A percentile compares a stretch with the other conserved stretches of the same genome.
Conservation (phyloP, 2,888 invertebrate species). For the Hypselothyrea guttata region DNA sequence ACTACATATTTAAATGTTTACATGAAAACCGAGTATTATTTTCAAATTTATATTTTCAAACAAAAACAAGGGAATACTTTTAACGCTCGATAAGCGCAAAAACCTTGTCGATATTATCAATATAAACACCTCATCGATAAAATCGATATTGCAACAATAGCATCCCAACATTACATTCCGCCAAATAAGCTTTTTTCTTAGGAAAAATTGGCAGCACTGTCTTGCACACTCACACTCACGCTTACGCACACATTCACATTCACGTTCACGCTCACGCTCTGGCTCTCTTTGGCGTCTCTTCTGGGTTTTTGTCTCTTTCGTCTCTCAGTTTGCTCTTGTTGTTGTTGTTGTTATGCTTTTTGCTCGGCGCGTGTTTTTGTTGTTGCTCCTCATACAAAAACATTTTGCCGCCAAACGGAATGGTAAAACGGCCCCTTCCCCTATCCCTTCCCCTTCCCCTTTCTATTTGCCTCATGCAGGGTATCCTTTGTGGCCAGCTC, state of each 20-base stretch:
- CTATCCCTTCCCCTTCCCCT: too few species aligned
- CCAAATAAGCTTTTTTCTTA: too few species aligned
- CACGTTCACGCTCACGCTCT: conserved; percentile 4
- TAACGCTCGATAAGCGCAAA: too few species aligned
- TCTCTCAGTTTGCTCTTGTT: conserved; percentile 23
- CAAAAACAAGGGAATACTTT: too few species aligned
- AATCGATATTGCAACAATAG: too few species aligned
- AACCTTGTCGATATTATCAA: too few species aligned
- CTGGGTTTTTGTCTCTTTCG: conserved; percentile 16
- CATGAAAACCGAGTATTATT: too few species aligned
- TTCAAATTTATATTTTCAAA: too few species aligned
- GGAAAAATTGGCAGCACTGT: too few species aligned
- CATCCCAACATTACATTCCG: too few species aligned
- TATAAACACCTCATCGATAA: too few species aligned
- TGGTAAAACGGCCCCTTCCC: conserved; percentile 44
- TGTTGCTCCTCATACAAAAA: conserved; percentile 63
- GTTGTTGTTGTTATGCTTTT: conserved; percentile 19
- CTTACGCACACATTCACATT: conserved; percentile 8
- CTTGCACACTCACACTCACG: conserved; percentile 2
- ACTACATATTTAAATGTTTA: too few species aligned
- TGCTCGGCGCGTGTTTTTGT: conserved; percentile 58
- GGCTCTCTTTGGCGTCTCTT: conserved; percentile 9
- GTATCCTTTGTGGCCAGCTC: conserved; percentile 55
- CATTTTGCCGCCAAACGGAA: conserved; percentile 78
- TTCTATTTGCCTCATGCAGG: conserved; percentile 6